phyloP scores from a whole-genome alignment of 2,888 invertebrate genomes.

The Nemurella pictetii region DNA sequence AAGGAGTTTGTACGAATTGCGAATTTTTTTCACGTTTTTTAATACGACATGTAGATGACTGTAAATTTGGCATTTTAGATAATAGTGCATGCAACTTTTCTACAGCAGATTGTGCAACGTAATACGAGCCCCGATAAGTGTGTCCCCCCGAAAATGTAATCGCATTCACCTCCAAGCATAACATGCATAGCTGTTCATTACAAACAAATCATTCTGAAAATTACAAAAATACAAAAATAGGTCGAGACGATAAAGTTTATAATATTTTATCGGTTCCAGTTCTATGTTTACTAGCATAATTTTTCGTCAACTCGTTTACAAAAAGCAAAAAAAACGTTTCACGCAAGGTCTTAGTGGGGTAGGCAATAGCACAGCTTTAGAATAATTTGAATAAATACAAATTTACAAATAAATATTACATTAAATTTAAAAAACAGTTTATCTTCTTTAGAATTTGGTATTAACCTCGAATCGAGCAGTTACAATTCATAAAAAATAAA shows the following conservation, averaged over 20 bases:
- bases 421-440: neutral
- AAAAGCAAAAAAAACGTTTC: neutral
- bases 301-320: neutral
- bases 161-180: slow-evolving; percentile 1
- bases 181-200: neutral
- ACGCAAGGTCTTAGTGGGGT: neutral
- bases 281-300: neutral
- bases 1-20: slow-evolving; percentile 29
- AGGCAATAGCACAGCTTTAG: neutral
- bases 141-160: slow-evolving; percentile 27
- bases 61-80: slow-evolving; percentile 29
- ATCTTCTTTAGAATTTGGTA: neutral
- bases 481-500: neutral
- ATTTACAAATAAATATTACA: neutral
- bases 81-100: slow-evolving; percentile 39
- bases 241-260: neutral
- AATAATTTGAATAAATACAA: neutral
- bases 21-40: slow-evolving; percentile 33
- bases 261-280: neutral
- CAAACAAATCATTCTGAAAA: slow-evolving; percentile 1
- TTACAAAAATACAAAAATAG: slow-evolving; percentile 25
- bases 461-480: neutral
- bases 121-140: slow-evolving; percentile 17
- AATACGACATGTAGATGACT: slow-evolving; percentile 13
- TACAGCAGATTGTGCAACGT: slow-evolving; percentile 37